Percentiles rank a stretch among this genome's conserved stretches.
Conservation (phyloP, 2,888 invertebrate genomes). For the Cheilosia impressa region DNA sequence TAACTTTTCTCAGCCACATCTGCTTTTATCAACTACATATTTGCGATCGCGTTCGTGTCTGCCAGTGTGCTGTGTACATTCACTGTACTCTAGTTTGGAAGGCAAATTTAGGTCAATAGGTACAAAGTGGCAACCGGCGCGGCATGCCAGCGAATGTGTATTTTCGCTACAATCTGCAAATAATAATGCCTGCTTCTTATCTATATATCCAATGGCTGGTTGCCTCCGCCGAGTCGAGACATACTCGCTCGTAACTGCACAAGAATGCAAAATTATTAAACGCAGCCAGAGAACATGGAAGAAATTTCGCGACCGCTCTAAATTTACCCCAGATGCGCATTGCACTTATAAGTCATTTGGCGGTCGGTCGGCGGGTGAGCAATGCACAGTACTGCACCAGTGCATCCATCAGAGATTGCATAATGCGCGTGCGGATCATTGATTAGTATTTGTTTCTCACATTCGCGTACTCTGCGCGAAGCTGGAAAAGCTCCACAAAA, state of each 20-base stretch:
- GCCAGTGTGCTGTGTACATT: slow-evolving; percentile 1
- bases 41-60: neutral
- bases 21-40: slow-evolving; percentile 16
- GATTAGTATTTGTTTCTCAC: slow-evolving; percentile 48
- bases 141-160: slow-evolving; percentile 11
- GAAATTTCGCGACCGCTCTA: slow-evolving; percentile 40
- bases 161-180: slow-evolving; percentile 64
- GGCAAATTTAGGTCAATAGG: slow-evolving; percentile 71
- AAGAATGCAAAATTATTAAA: slow-evolving; percentile 11
- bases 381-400: slow-evolving; percentile 21
- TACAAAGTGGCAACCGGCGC: slow-evolving; percentile 52
- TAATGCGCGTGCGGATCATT: slow-evolving; percentile 59
- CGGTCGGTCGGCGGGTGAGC: neutral
- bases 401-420: slow-evolving; percentile 48
- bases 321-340: slow-evolving; percentile 52
- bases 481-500: slow-evolving; percentile 49
- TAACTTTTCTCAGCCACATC: slow-evolving; percentile 20
- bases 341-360: slow-evolving; percentile 51
- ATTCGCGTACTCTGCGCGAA: slow-evolving; percentile 5
- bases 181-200: slow-evolving; percentile 61
- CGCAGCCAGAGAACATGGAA: slow-evolving; percentile 1
- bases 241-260: neutral
- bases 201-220: slow-evolving; percentile 12
- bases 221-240: neutral
- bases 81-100: slow-evolving; percentile 21